Evolutionary conservation across 1,140 invertebrate genomes (phyloP).

Genomic region (Drosophila mauritiana): DNA sequence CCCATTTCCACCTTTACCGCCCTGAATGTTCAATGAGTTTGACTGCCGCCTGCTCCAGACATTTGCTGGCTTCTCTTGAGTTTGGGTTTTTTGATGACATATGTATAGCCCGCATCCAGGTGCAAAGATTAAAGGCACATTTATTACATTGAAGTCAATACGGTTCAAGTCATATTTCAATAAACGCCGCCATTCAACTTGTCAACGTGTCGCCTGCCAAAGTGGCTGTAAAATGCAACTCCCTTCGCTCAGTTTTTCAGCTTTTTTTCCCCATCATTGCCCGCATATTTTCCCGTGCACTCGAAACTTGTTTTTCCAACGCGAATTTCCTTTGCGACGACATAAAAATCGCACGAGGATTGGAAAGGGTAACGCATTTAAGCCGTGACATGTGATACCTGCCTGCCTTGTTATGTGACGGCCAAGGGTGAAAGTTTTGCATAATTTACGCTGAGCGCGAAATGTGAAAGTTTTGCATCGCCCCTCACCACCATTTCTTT

Average conservation of each 20-base stretch:
- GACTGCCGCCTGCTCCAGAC: constrained; percentile 29
- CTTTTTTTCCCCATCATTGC: constrained; percentile 18
- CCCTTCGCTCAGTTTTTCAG: not conserved
- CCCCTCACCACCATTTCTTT: constrained; percentile 9
- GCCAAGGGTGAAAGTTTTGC: constrained; percentile 70
- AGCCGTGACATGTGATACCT: constrained; percentile 65
- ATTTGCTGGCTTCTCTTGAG: constrained; percentile 15
- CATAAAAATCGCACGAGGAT: constrained; percentile 20
- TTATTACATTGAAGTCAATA: constrained; percentile 48
- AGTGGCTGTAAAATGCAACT: constrained; percentile 66
- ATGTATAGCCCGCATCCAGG: not conserved
- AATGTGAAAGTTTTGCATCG: constrained; percentile 60
- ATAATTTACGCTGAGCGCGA: constrained; percentile 69
- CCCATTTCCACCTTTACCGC: constrained; percentile 2
- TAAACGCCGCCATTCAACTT: constrained; percentile 53
- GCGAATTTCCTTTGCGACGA: constrained; percentile 37
- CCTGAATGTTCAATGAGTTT: constrained; percentile 47
- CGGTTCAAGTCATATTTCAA: constrained; percentile 56
- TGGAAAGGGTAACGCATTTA: constrained; percentile 61
- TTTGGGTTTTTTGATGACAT: constrained; percentile 8
- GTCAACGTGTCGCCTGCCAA: constrained; percentile 58
- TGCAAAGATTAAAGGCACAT: constrained; percentile 29
- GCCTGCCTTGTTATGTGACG: constrained; percentile 59
- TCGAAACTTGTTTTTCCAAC: constrained; percentile 50
- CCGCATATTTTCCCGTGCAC: constrained; percentile 46